These are phyloP conservation scores for Phaedon cochleariae DNA, from an alignment of 2,888 invertebrate genomes.

Conservation along the genomic window DNA sequence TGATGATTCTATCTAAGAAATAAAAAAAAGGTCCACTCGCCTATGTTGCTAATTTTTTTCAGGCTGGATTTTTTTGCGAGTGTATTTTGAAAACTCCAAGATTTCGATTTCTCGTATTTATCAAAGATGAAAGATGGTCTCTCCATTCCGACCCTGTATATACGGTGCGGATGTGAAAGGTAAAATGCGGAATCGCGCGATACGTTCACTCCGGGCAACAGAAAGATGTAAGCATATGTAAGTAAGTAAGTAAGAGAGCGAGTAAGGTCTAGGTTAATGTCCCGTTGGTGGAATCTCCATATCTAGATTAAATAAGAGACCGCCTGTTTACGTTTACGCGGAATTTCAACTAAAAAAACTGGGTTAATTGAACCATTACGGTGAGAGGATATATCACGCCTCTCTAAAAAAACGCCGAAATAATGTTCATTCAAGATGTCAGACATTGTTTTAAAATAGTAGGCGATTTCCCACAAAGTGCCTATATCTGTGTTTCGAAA, in stretches of 20 bases:
- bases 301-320: slow-evolving; percentile 17
- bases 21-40: too few relatives aligned
- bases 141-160: slow-evolving; percentile 14
- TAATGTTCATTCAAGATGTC: too few relatives aligned
- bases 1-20: too few relatives aligned
- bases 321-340: neutral
- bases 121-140: too few relatives aligned
- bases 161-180: slow-evolving; percentile 35
- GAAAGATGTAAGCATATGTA: neutral
- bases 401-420: neutral
- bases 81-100: too few relatives aligned
- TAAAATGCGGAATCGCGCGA: slow-evolving; percentile 15
- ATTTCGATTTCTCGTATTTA: too few relatives aligned
- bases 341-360: neutral
- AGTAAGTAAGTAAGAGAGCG: neutral
- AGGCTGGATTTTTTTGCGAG: too few relatives aligned
- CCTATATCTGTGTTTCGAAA: too few relatives aligned
- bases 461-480: too few relatives aligned
- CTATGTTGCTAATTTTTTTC: too few relatives aligned
- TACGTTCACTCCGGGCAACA: neutral
- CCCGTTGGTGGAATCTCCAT: slow-evolving; percentile 23
- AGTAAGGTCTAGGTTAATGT: slow-evolving; percentile 32
- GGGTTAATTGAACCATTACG: neutral
- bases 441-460: too few relatives aligned
- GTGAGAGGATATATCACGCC: neutral